phyloP scores from a whole-genome alignment of 53 echinoderm and acorn worm species.

The Holothuria scabra region DNA sequence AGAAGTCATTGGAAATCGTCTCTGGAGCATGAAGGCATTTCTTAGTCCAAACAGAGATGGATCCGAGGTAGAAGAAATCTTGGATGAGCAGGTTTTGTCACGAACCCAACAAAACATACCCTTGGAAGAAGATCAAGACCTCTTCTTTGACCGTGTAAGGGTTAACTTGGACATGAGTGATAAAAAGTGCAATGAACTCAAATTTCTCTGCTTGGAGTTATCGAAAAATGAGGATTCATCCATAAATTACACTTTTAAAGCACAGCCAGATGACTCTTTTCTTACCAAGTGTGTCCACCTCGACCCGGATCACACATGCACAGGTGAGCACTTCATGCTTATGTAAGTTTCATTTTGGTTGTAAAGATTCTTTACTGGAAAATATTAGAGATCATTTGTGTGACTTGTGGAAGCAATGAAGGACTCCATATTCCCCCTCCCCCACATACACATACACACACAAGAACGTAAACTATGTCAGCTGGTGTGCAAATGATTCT shows the following conservation, averaged over 20 bases:
- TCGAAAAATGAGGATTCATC: conserved; percentile 77
- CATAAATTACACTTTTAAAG: conserved; percentile 73
- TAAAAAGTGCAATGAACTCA: conserved; percentile 62
- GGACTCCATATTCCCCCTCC: not conserved
- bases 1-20: conserved; percentile 59
- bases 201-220: conserved; percentile 78
- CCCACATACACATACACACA: not conserved
- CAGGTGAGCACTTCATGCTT: conserved; percentile 64
- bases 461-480: no score
- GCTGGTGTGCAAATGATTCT: no score
- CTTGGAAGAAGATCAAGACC: conserved; percentile 62
- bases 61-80: conserved; percentile 25
- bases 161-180: conserved; percentile 77
- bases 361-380: no score
- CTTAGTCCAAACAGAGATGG: conserved; percentile 62
- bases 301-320: conserved; percentile 61
- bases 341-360: not conserved
- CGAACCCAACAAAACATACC: conserved; percentile 57
- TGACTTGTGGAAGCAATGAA: no score
- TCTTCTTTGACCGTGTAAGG: conserved; percentile 66
- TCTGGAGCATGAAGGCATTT: conserved; percentile 67
- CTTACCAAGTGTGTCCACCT: conserved; percentile 61
- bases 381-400: no score
- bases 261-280: conserved; percentile 64
- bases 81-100: conserved; percentile 48